These are phyloP conservation scores for Chalcis sispes DNA, from an alignment of 2,888 invertebrate genomes.

Conservation along the genomic window DNA sequence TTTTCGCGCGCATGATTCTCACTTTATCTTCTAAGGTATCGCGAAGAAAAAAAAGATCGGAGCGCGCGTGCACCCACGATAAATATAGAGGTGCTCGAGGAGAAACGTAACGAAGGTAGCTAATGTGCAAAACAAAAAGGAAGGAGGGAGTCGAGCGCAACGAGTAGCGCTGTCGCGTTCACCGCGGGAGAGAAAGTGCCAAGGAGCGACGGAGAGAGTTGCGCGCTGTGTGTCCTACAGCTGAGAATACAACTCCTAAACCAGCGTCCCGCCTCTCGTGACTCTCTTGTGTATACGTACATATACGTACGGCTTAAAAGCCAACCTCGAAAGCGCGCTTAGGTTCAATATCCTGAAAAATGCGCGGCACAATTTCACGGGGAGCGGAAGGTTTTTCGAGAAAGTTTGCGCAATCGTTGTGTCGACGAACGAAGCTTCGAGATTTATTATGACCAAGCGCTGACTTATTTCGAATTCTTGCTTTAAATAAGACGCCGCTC, in stretches of 20 bases:
- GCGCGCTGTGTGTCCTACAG: background rate
- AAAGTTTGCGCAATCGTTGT: conserved; percentile 47
- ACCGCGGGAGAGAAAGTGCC: conserved; percentile 38
- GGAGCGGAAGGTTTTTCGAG: background rate
- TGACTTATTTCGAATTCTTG: background rate
- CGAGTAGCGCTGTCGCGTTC: conserved; percentile 20
- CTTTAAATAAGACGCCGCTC: too few relatives aligned
- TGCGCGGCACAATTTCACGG: conserved; percentile 30
- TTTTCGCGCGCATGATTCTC: too few relatives aligned
- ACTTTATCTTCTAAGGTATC: too few relatives aligned
- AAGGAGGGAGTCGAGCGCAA: conserved; percentile 14
- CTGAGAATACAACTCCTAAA: conserved; percentile 25
- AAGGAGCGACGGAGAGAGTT: background rate
- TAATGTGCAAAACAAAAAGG: too few relatives aligned
- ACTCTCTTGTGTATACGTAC: too few relatives aligned
- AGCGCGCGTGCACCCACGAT: too few relatives aligned
- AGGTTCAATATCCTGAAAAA: conserved; percentile 38
- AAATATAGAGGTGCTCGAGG: too few relatives aligned
- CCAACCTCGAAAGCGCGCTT: conserved; percentile 25
- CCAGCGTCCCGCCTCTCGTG: too few relatives aligned
- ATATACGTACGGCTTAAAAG: too few relatives aligned
- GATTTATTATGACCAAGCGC: background rate
- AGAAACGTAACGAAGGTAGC: conserved; percentile 8
- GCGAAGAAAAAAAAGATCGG: too few relatives aligned
- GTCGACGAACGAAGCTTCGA: background rate